Evolutionary conservation across 2,888 invertebrate species (phyloP), one percentile per base, ranked within the genome.

Genomic region (Melieria crassipennis): DNA sequence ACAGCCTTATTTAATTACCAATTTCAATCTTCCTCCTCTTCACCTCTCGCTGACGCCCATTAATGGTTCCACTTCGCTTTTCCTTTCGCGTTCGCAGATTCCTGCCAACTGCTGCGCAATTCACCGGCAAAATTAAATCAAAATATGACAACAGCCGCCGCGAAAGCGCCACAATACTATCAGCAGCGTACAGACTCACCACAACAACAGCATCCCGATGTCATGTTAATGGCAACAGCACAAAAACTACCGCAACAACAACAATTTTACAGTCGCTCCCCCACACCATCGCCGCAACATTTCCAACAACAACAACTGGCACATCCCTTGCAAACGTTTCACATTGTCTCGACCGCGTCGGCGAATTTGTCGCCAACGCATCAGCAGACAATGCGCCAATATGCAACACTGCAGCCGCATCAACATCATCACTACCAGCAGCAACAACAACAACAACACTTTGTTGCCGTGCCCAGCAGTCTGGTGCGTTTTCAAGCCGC

Each of bases 41-140:
- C 1, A 9, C 58, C 11, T 16, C 50, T 13, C 5, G 16, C 9
- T 7, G n/a, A 42, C n/a, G 4, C 11, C 7, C 50, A 10, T 13
- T 43, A 43, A 50, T 9, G 50, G 9, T 48, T 61, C 13, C 5
- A 47, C 56, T 66, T 10, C 16, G 7, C 16, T 11, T 7, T 56
- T 16, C 7, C 11, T 63, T 75, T 71, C 69, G 65, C 55, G 65
- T 75, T 69, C 73, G 66, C 80, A 86, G 86, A 87, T 79, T 84
- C 84, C 75, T 85, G 85, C 81, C 86, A 85, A 75, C 81, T 86
- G 75, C 80, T 87, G 78, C 82, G 81, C 76, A 84, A 77, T 74
- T 82, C 84, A 65, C 81, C 85, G 70, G 79, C 79, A 70, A 83
- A 84, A 80, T 77, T 83, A 62, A 82, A 82, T 74, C 81, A 80